These are phyloP conservation scores for Emydura subglobosa DNA, from an alignment of 2,113 vertebrate genomes.

Conservation along the genomic window DNA sequence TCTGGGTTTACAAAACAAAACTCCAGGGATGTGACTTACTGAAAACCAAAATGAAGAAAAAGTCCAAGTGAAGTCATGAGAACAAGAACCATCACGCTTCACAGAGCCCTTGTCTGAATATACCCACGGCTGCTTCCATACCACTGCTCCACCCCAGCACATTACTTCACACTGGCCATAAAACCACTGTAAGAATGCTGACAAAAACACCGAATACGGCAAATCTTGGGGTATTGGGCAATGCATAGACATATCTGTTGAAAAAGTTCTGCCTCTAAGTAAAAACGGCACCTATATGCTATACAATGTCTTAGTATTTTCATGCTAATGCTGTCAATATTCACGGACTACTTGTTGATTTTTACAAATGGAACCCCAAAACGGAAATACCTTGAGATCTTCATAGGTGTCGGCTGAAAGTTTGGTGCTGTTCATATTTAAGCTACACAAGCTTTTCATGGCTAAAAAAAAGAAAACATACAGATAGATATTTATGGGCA, in stretches of 20 bases:
- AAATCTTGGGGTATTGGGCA: not conserved
- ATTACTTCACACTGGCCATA: not conserved
- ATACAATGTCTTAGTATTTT: not conserved
- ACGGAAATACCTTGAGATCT: slow-evolving; percentile 92
- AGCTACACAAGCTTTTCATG: slow-evolving; percentile 98
- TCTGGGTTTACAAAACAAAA: not conserved
- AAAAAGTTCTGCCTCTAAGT: not conserved
- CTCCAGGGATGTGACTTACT: fast-evolving
- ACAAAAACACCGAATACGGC: not conserved
- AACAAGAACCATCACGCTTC: not conserved
- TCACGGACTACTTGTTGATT: not conserved
- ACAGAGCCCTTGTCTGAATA: not conserved
- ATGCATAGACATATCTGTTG: not conserved
- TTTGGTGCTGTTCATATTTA: slow-evolving; percentile 99
- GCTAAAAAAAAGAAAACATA: slow-evolving; percentile 79
- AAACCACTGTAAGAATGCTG: not conserved
- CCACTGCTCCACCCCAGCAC: not conserved
- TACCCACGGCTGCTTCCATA: not conserved
- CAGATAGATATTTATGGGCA: not conserved
- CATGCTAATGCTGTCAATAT: not conserved
- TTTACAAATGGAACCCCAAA: slow-evolving; percentile 11
- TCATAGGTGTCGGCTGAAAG: slow-evolving; percentile 98
- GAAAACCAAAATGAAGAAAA: not conserved
- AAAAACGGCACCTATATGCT: not conserved
- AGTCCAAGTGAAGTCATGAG: not conserved